Evolutionary conservation across 2,888 invertebrate genomes (phyloP).

Genomic region (Cephus nigrinus): DNA sequence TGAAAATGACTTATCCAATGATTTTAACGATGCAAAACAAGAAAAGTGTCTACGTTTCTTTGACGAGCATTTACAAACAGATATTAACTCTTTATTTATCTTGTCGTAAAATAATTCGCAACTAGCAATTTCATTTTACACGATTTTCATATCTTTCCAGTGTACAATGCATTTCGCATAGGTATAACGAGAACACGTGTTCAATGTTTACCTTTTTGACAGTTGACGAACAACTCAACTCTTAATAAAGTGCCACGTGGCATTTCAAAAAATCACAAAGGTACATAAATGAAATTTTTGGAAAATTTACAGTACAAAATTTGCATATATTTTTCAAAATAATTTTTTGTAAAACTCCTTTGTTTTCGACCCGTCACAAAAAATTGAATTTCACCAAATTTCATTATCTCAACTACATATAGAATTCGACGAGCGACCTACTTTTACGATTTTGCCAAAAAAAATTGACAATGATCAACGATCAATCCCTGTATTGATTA

Average conservation of each 20-base stretch:
- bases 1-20: background rate
- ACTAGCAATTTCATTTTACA: background rate
- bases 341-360: background rate
- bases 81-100: background rate
- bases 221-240: background rate
- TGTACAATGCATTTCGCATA: background rate
- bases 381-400: background rate
- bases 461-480: background rate
- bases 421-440: background rate
- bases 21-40: background rate
- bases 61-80: background rate
- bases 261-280: too few relatives aligned
- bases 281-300: background rate
- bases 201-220: background rate
- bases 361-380: conserved; percentile 4
- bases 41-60: background rate
- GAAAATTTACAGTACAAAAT: too few relatives aligned
- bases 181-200: background rate
- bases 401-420: background rate
- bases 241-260: background rate
- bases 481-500: background rate
- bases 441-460: background rate
- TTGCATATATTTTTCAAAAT: background rate
- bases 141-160: background rate
- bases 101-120: background rate